phyloP scores from a whole-genome alignment of 2,797 vertebrate genomes.

The Delichon dasypus region DNA sequence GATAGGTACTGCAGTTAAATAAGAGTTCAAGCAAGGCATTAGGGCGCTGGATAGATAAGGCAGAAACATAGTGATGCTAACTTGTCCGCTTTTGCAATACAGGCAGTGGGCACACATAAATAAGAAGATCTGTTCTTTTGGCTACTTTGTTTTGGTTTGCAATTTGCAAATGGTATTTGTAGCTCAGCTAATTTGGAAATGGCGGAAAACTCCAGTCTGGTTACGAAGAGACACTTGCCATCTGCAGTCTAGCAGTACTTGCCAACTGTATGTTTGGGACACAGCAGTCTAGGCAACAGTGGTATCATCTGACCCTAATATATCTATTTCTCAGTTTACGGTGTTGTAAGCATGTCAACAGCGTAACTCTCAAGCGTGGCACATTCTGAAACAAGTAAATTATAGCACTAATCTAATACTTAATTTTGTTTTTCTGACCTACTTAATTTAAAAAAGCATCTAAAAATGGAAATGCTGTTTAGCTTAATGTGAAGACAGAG shows the following conservation, averaged over 20 bases:
- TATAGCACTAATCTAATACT: conserved; percentile 38
- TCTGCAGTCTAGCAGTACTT: conserved; percentile 74
- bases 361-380: conserved; percentile 37
- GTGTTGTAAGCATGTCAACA: conserved; percentile 53
- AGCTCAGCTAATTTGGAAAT: conserved; percentile 52
- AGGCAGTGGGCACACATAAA: neutral
- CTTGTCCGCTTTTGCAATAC: neutral
- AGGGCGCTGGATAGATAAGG: neutral
- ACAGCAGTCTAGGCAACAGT: conserved; percentile 68
- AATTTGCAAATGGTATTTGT: conserved; percentile 38
- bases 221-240: conserved; percentile 68
- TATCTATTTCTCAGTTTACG: conserved; percentile 54
- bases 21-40: neutral
- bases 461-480: conserved; percentile 77
- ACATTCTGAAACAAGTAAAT: conserved; percentile 59
- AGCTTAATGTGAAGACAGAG: conserved; percentile 60
- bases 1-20: neutral
- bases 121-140: neutral
- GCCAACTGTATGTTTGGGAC: conserved; percentile 67
- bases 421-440: conserved; percentile 73
- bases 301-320: conserved; percentile 56
- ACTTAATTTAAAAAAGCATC: conserved; percentile 75
- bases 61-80: neutral
- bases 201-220: conserved; percentile 55
- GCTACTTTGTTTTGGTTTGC: conserved; percentile 25